Evolutionary conservation across 2,113 vertebrate genomes (phyloP).

Genomic region (Corythaeola cristata): DNA sequence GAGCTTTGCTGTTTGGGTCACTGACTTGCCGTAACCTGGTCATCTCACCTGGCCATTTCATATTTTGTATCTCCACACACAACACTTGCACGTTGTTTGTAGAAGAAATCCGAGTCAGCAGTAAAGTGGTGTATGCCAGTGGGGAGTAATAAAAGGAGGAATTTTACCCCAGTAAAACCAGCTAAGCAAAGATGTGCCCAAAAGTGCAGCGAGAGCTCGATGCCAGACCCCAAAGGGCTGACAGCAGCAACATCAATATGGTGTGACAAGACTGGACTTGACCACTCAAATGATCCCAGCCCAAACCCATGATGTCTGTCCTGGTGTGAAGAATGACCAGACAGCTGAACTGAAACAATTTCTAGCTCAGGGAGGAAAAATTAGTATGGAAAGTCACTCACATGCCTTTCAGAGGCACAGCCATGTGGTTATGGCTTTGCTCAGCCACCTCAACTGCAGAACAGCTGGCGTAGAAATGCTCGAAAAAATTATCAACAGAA

Average conservation of each 20-base stretch:
- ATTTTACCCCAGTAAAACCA: conserved; percentile 39
- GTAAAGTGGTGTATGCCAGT: background rate
- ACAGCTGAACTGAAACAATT: background rate
- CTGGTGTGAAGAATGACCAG: background rate
- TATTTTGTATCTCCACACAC: background rate
- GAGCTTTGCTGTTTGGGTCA: background rate
- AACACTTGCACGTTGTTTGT: background rate
- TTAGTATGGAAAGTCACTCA: background rate
- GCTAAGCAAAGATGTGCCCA: conserved; percentile 25
- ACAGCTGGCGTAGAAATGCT: background rate
- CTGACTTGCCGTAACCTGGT: background rate
- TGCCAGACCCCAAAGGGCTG: background rate
- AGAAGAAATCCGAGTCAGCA: background rate
- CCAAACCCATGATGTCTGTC: background rate
- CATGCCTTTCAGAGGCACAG: background rate
- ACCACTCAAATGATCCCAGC: background rate
- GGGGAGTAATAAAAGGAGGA: conserved; percentile 1
- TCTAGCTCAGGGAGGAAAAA: background rate
- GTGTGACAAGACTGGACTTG: background rate
- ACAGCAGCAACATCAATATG: background rate
- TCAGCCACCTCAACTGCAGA: background rate
- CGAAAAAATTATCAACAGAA: background rate
- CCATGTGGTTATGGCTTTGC: background rate
- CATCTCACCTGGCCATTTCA: background rate
- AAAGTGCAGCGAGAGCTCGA: background rate